Conservation (phyloP, 2,888 invertebrate species). For the Agriopis aurantiaria region DNA sequence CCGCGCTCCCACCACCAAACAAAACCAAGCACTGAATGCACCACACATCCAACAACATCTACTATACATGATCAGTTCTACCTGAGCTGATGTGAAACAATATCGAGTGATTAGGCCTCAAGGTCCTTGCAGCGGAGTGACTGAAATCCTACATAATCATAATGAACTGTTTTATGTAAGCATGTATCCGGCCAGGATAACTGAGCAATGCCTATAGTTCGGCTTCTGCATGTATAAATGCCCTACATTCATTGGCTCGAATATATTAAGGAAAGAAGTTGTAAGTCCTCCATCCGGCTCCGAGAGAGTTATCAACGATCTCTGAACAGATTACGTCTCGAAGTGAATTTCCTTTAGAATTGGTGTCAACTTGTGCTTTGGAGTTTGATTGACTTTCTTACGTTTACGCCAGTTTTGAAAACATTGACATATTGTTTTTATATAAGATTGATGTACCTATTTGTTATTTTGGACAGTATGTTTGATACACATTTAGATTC, state of each 20-base stretch:
- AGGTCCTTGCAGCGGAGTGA: too few species aligned
- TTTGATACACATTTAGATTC: background rate
- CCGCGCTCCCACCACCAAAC: constrained; percentile 51
- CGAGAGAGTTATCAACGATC: too few species aligned
- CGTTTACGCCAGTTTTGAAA: constrained; percentile 6
- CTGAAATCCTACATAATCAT: too few species aligned
- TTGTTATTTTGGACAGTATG: constrained; percentile 1
- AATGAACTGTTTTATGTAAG: too few species aligned
- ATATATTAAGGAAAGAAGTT: background rate
- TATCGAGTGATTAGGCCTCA: background rate
- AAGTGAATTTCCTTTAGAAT: background rate
- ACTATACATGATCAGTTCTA: background rate
- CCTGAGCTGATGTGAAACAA: background rate
- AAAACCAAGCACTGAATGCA: constrained; percentile 46
- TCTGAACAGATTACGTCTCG: constrained; percentile 1
- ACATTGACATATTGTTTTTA: constrained; percentile 5
- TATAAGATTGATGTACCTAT: background rate
- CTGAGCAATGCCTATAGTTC: background rate
- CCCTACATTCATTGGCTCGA: too few species aligned
- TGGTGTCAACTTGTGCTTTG: background rate
- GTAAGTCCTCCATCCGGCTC: background rate
- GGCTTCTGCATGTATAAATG: background rate
- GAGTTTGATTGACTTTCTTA: background rate
- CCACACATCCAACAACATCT: background rate
- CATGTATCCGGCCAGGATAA: background rate